Evolutionary conservation across 2,113 vertebrate genomes (phyloP), one percentile per base, ranked within the genome.

Genomic region (Sinocyclocheilus grahami): DNA sequence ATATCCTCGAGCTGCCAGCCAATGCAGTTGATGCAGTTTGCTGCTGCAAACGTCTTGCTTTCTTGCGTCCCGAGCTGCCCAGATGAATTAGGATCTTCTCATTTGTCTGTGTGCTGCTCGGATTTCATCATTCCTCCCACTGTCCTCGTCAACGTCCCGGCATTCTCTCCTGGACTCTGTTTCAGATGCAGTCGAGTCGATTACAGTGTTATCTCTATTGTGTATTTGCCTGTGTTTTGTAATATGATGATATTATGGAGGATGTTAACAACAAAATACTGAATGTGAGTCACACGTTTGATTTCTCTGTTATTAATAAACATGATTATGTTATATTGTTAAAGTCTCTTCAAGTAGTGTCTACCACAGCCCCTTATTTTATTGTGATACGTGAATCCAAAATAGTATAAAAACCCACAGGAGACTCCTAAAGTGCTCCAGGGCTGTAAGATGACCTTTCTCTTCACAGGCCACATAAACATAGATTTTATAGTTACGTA

Each of bases 151-250:
- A 55, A 0, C 18, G 8, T 18, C 55, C 55, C 18, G 22, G 3
- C 86, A 86, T 88, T 86, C 82, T 82, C 90, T 89, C 8, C 88
- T 85, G 2, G 85, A 30, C 51, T 0, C 81, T n/a, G 85, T 92
- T 85, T 84, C 85, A 65, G 60, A 92, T 78, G 86, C 86, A 89
- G 58, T 84, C 87, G 88, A 88, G 89, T 87, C 90, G 88, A 91
- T 90, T 87, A 91, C 92, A 94, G 91, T 94, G 91, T 94, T 95
- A 87, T 81, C 88, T 88, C 30, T 84, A 24, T 91, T 86, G 87
- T 90, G 0, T 90, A 89, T 87, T 88, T 33, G 89, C 89, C 76
- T 89, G 79, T 81, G 78, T 67, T 81, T 84, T 83, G 83, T 89
- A 48, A 88, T 89, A 58, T 88, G 90, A 91, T 91, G 88, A 92